These are phyloP conservation scores for Malurus splendens DNA, from an alignment of 2,797 vertebrate genomes.

Conservation along the genomic window DNA sequence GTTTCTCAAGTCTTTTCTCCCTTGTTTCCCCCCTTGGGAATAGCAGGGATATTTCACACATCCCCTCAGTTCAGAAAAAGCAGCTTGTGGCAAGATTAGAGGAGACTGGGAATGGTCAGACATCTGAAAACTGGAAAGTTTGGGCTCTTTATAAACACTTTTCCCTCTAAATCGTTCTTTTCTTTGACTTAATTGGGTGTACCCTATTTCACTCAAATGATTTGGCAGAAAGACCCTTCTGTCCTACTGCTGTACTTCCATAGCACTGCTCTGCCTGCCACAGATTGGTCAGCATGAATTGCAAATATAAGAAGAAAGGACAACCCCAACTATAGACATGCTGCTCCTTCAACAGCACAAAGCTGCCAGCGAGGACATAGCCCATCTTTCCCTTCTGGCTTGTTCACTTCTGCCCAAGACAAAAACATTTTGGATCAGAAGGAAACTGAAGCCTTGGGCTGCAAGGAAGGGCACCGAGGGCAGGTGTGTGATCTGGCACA, in stretches of 20 bases:
- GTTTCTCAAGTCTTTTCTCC: constrained; percentile 61
- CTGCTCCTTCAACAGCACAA: background rate
- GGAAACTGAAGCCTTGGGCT: background rate
- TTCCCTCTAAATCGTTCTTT: background rate
- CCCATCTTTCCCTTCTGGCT: background rate
- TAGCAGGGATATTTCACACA: constrained; percentile 39
- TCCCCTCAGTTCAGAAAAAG: background rate
- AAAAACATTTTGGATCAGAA: background rate
- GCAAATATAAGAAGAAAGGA: background rate
- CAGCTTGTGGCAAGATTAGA: constrained; percentile 11
- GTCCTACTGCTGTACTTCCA: background rate
- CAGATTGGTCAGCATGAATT: background rate
- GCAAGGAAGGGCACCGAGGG: background rate
- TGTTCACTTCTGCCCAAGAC: background rate
- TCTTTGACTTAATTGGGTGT: background rate
- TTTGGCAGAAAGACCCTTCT: background rate
- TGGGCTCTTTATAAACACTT: background rate
- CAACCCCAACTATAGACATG: rapidly evolving
- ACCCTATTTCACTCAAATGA: background rate
- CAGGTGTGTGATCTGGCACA: background rate
- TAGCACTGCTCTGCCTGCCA: background rate
- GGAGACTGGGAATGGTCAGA: background rate
- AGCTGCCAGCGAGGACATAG: background rate
- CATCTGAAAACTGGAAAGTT: background rate
- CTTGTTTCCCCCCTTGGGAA: constrained; percentile 57